Percentiles rank a stretch among this genome's conserved stretches.
Conservation (phyloP, 1,140 invertebrate genomes). For the Trachymyrmex cornetzi region DNA sequence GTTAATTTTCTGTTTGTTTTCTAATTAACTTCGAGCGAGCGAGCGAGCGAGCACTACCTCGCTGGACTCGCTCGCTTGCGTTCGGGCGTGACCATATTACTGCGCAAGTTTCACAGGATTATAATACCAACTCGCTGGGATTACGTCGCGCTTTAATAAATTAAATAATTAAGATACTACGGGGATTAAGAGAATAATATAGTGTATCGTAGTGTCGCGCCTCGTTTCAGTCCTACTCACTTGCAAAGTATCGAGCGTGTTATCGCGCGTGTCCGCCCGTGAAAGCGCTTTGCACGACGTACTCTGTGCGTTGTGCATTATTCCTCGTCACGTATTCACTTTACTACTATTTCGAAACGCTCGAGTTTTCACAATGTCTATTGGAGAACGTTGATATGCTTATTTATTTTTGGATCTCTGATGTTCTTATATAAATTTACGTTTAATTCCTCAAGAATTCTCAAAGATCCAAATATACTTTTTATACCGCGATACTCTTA, state of each 20-base stretch:
- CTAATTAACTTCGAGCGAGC: constrained; percentile 80
- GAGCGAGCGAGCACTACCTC: constrained; percentile 10
- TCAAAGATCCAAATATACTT: background rate
- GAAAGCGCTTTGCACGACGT: background rate
- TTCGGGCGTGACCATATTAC: constrained; percentile 65
- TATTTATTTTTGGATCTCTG: constrained; percentile 1
- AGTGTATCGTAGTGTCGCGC: constrained; percentile 4
- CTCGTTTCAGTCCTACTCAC: constrained; percentile 12
- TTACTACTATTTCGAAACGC: constrained; percentile 2
- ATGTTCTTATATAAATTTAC: background rate
- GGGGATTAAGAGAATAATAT: constrained; percentile 62
- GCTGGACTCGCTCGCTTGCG: constrained; percentile 23
- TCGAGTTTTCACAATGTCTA: background rate
- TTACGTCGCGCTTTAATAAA: constrained; percentile 68
- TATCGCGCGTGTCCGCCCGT: background rate
- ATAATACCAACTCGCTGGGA: constrained; percentile 65
- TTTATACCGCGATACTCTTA: background rate
- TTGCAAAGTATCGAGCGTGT: background rate
- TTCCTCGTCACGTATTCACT: background rate
- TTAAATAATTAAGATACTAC: constrained; percentile 73
- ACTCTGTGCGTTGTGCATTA: constrained; percentile 15
- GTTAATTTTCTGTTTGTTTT: constrained; percentile 85
- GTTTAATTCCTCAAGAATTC: background rate
- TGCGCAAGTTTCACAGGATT: constrained; percentile 71
- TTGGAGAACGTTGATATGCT: background rate